Base-by-base conservation (phyloP, 2,888 invertebrate species). In the Himalopsyche japonica region DNA sequence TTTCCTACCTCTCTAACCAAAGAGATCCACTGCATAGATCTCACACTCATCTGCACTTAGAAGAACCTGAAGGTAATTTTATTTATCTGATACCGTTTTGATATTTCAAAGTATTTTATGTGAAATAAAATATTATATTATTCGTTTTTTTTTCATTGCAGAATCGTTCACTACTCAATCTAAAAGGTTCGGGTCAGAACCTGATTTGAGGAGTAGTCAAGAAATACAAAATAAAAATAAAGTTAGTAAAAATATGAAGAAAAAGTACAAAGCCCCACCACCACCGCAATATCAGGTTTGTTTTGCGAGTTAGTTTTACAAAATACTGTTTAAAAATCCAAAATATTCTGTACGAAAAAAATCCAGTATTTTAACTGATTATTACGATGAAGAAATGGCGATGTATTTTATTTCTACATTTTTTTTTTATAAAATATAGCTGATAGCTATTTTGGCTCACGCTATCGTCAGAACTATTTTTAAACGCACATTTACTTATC, bases 241-340 rank as follows among this genome's bases (percentile, higher is more conserved):
- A 82, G 90, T 89, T 82, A 91, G 90, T 85, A 91, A 91, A 90
- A 93, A 93, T 84, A 95, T 95, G 88, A 95, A 95, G 88, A 95
- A 96, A 89, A 96, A 96, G 90, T 96, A 96, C 89, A 94, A 94
- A 91, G 96, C 96, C 3, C 96, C 96, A 24, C 93, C 94, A 85
- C 95, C 95, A 82, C 93, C 93, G 24, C 92, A 91, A 84, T 89
- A 88, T 88, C 90, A 91, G 87, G 91, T 93, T 89, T 57, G 32
- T 78, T 37, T 3, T 82, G 37, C 48, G n/a, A 76, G 18, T 30
- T 64, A 12, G 20, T 8, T 27, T 32, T 57, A 2, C 70, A 37
- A 1, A 37, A 10, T 10, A 37, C 8, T 8, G 1, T n/a, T 64
- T 49, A 3, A 27, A 20, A 12, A 15, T 20, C 24, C 3, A 37